phyloP scores from a whole-genome alignment of 2,888 invertebrate genomes.

The Deilephila elpenor region DNA sequence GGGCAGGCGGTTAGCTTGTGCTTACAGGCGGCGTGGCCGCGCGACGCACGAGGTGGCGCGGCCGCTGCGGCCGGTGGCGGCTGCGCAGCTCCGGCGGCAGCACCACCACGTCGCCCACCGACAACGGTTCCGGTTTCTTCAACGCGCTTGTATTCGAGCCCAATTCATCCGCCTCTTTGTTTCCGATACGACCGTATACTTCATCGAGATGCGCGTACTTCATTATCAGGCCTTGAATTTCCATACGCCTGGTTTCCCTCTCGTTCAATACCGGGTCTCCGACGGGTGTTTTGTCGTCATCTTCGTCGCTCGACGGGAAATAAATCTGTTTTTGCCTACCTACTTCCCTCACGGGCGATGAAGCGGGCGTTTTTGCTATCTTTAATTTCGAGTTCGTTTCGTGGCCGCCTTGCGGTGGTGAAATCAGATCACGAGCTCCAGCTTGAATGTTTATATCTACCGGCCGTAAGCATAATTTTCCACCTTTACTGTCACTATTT shows the following conservation, averaged over 20 bases:
- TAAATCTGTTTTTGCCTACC: constrained; percentile 78
- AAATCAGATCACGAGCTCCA: constrained; percentile 81
- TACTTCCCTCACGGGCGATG: constrained; percentile 70
- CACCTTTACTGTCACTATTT: constrained; percentile 77
- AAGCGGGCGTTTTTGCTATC: constrained; percentile 66
- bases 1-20: constrained; percentile 75
- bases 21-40: constrained; percentile 85
- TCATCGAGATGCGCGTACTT: constrained; percentile 93
- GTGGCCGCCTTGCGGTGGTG: constrained; percentile 75
- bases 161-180: constrained; percentile 65
- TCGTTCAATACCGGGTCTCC: constrained; percentile 87
- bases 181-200: constrained; percentile 84
- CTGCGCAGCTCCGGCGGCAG: constrained; percentile 78
- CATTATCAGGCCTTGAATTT: constrained; percentile 92
- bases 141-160: constrained; percentile 50
- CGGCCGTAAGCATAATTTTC: constrained; percentile 81
- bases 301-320: constrained; percentile 80
- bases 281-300: constrained; percentile 82
- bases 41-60: constrained; percentile 80
- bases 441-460: constrained; percentile 80
- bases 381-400: constrained; percentile 61
- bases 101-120: constrained; percentile 73
- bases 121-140: constrained; percentile 66
- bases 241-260: constrained; percentile 91
- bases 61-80: constrained; percentile 71